phyloP scores from a whole-genome alignment of 2,888 invertebrate genomes.

The Acanthococcus lagerstroemiae region DNA sequence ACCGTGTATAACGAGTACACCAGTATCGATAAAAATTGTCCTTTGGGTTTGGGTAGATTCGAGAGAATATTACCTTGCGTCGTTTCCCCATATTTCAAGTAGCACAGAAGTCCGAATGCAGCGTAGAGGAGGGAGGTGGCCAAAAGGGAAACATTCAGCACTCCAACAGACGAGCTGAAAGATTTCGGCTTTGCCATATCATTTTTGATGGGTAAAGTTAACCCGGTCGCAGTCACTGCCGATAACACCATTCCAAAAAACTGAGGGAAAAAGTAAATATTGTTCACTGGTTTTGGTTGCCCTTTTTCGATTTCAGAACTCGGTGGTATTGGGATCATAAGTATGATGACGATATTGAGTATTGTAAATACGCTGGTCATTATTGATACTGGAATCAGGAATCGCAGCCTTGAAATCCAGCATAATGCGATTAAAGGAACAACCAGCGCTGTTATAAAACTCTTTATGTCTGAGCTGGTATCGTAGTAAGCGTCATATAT shows the following conservation, averaged over 20 bases:
- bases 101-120: conserved; percentile 6
- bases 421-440: not conserved
- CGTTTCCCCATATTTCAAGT: conserved; percentile 37
- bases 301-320: not conserved
- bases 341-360: not conserved
- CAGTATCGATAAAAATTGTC: not conserved
- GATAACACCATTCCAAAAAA: conserved; percentile 45
- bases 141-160: not conserved
- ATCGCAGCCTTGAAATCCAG: not conserved
- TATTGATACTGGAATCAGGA: not conserved
- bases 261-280: conserved; percentile 57
- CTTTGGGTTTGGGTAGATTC: conserved; percentile 54
- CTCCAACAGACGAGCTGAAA: conserved; percentile 9
- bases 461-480: not conserved
- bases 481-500: not conserved
- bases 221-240: conserved; percentile 16
- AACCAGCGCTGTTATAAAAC: not conserved
- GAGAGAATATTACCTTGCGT: conserved; percentile 75
- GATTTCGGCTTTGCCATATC: conserved; percentile 7
- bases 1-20: not conserved
- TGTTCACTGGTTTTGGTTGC: not conserved
- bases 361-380: conserved; percentile 1
- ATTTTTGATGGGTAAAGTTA: conserved; percentile 13
- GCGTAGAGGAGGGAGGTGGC: conserved; percentile 3
- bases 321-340: not conserved